Base-by-base conservation (phyloP, 2,113 vertebrate genomes). In the Crotophaga sulcirostris region DNA sequence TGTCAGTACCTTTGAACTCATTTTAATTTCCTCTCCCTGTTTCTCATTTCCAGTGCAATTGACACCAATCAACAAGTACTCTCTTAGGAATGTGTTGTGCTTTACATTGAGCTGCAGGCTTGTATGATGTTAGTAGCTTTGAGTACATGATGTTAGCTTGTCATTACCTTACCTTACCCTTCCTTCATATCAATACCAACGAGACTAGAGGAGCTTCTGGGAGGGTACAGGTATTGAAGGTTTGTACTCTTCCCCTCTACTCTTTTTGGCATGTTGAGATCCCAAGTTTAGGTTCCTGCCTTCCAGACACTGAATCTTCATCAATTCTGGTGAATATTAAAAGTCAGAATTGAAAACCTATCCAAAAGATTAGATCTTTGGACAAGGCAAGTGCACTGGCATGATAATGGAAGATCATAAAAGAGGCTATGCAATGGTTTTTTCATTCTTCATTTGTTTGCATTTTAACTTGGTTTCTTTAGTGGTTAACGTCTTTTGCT, bases 11-110 rank as follows among this genome's bases (percentile, higher is more conserved):
- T 72, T 70, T 34, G 36, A 89, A 56, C 3, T 56, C 72, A 51
- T 69, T 95, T 90, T 74, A 6, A 49, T 58, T 95, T 74, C 33
- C 10, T 93, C 18, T 81, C 42, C 24, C 12, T 70, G 20, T n/a
- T 93, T 21, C 31, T 82, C 28, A 31, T 85, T 85, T 67, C 25
- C 51, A 58, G 42, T 74, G 66, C 47, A 82, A 38, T 45, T 2
- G 4, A 67, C 58, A 58, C 9, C 13, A 84, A 19, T n/a, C 23
- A 51, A 13, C 24, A 80, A 58, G 33, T 33, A n/a, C 20, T 60
- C 7, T 68, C 25, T 44, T 75, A 63, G 51, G 23, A 73, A 34
- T 33, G 15, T 24, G 24, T n/a, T 66, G 42, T 58, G 42, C 24
- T 84, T 66, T 49, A n/a, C 19, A 7, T 8, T 55, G 60, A 84